Conservation (phyloP, 2,113 vertebrate genomes). For the Limanda limanda region DNA sequence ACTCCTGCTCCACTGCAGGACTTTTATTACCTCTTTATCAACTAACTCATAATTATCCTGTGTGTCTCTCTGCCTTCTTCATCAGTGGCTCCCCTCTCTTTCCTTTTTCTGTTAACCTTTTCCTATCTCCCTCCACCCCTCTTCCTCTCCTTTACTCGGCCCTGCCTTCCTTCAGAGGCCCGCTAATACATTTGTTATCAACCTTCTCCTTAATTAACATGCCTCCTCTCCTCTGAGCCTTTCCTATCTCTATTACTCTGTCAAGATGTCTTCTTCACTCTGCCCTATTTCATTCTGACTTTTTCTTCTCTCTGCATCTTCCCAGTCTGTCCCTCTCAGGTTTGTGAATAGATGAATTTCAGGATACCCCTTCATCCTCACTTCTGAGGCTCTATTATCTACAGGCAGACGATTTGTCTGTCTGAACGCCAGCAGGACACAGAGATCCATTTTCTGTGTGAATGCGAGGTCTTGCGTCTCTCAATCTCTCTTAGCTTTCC, state of each 20-base stretch:
- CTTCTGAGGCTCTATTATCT: constrained; percentile 65
- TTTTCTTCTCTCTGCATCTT: constrained; percentile 17
- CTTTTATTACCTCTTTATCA: constrained; percentile 67
- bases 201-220: constrained; percentile 67
- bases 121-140: constrained; percentile 54
- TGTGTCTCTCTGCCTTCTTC: constrained; percentile 36
- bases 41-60: constrained; percentile 63
- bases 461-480: constrained; percentile 24
- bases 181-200: constrained; percentile 92
- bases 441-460: constrained; percentile 58
- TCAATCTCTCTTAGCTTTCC: constrained; percentile 25
- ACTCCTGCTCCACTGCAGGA: constrained; percentile 51
- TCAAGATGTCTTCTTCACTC: constrained; percentile 47
- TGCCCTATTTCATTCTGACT: constrained; percentile 42
- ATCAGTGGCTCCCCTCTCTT: constrained; percentile 37
- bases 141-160: constrained; percentile 82
- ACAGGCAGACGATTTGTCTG: constrained; percentile 64
- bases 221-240: constrained; percentile 61
- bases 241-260: constrained; percentile 55
- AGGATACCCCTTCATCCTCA: constrained; percentile 54
- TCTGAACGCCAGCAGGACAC: constrained; percentile 58
- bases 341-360: constrained; percentile 59
- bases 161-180: constrained; percentile 88
- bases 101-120: constrained; percentile 67
- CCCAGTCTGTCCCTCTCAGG: constrained; percentile 8